Evolutionary conservation across 2,797 vertebrate genomes (phyloP).

Genomic region (Sciurus carolinensis): DNA sequence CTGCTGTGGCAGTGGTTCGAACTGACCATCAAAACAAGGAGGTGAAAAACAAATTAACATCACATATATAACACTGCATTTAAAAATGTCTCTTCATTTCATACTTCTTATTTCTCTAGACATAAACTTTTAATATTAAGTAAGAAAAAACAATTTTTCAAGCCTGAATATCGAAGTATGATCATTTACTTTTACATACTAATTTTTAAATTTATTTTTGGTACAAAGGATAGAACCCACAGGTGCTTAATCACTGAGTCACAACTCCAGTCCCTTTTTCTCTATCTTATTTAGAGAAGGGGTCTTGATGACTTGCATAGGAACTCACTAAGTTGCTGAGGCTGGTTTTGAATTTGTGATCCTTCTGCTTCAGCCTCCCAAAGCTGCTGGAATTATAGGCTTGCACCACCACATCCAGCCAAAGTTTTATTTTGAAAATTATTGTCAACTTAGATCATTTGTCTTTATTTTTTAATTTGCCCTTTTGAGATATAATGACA

Average conservation of each 20-base stretch:
- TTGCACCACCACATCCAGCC: neutral
- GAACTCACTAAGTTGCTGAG: too few relatives aligned
- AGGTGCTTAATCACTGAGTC: too few relatives aligned
- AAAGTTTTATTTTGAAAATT: slow-evolving; percentile 58
- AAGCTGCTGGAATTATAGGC: too few relatives aligned
- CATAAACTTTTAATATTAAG: neutral
- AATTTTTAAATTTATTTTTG: neutral
- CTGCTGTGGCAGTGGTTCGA: slow-evolving; percentile 91
- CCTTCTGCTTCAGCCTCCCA: too few relatives aligned
- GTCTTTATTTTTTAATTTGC: too few relatives aligned
- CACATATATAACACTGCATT: neutral
- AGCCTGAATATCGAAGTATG: slow-evolving; percentile 3
- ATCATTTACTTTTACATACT: neutral
- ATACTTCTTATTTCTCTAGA: slow-evolving; percentile 16
- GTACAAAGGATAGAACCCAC: too few relatives aligned
- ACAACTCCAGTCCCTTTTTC: too few relatives aligned
- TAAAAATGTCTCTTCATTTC: slow-evolving; percentile 32
- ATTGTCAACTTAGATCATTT: slow-evolving; percentile 26
- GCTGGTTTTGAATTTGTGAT: too few relatives aligned
- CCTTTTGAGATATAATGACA: too few relatives aligned
- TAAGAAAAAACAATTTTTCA: slow-evolving; percentile 6
- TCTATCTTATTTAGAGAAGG: too few relatives aligned
- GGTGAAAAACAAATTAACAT: slow-evolving; percentile 53
- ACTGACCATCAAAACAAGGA: slow-evolving; percentile 87
- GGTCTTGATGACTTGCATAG: too few relatives aligned